phyloP scores from a whole-genome alignment of 2,113 vertebrate species.

The Trinectes maculatus region DNA sequence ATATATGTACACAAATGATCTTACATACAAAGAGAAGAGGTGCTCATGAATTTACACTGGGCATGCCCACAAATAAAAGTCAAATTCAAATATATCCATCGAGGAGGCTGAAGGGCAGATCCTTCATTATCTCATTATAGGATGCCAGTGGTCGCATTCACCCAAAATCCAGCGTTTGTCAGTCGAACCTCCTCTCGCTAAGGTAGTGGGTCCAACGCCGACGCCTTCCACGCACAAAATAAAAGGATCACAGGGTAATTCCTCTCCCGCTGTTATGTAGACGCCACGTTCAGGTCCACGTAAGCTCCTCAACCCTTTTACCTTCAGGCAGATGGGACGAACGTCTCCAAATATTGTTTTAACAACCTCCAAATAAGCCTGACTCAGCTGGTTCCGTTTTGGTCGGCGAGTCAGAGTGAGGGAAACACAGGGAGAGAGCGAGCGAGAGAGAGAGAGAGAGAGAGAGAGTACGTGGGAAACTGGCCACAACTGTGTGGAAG shows the following conservation, averaged over 20 bases:
- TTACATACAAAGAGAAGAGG: conserved; percentile 77
- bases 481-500: conserved; percentile 64
- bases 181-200: conserved; percentile 5
- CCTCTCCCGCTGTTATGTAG: conserved; percentile 41
- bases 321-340: conserved; percentile 29
- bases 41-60: conserved; percentile 78
- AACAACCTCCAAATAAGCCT: conserved; percentile 72
- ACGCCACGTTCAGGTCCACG: conserved; percentile 44
- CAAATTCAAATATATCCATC: conserved; percentile 47
- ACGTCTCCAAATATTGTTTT: conserved; percentile 69
- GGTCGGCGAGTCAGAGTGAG: conserved; percentile 2
- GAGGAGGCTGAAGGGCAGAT: conserved; percentile 19
- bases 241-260: conserved; percentile 49
- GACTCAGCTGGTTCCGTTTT: conserved; percentile 61
- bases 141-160: conserved; percentile 15
- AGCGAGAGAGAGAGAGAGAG: neutral
- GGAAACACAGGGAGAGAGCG: neutral
- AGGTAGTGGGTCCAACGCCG: conserved; percentile 32
- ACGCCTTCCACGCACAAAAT: conserved; percentile 41
- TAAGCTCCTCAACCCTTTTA: conserved; percentile 51
- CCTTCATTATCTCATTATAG: conserved; percentile 24
- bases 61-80: conserved; percentile 76
- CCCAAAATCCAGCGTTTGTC: conserved; percentile 13
- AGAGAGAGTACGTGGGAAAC: conserved; percentile 55
- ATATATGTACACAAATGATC: conserved; percentile 77